A percentile compares a stretch with the other conserved stretches of the same genome.
phyloP scores from a whole-genome alignment of 2,888 invertebrate genomes.

The Clepsis dumicolana region DNA sequence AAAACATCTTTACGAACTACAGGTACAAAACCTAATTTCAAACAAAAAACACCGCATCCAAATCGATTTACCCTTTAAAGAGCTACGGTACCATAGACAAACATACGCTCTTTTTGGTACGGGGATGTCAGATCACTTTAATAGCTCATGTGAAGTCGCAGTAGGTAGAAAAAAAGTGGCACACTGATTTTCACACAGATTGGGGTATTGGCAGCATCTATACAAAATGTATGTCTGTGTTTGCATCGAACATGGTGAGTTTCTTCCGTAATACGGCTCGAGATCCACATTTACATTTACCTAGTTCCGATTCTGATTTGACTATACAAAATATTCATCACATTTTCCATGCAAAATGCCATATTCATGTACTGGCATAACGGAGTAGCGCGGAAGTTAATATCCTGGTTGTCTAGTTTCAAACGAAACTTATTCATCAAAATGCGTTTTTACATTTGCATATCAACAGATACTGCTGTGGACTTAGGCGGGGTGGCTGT shows the following conservation, averaged over 20 bases:
- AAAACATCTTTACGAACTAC: no score
- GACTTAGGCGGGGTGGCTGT: background rate
- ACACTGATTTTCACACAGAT: no score
- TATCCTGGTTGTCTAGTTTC: slow-evolving; percentile 61
- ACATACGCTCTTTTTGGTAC: no score
- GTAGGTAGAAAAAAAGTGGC: no score
- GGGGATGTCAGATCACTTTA: no score
- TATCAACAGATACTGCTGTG: slow-evolving; percentile 48
- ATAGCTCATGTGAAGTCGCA: no score
- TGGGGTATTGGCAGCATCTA: no score
- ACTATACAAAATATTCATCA: slow-evolving; percentile 16
- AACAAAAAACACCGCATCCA: no score
- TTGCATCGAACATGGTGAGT: background rate
- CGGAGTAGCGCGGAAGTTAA: slow-evolving; percentile 42
- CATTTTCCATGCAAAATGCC: slow-evolving; percentile 14
- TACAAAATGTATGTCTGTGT: no score
- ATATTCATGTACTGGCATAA: slow-evolving; percentile 27
- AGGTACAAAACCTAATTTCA: no score
- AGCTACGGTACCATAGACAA: no score
- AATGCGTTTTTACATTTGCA: slow-evolving; percentile 53
- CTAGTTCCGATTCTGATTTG: slow-evolving; percentile 16
- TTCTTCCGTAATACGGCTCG: background rate
- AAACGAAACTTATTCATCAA: slow-evolving; percentile 61
- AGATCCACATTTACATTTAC: slow-evolving; percentile 16
- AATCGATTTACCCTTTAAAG: no score